Evolutionary conservation across 2,797 vertebrate species (phyloP).

Genomic region (Sebastes vulpes): DNA sequence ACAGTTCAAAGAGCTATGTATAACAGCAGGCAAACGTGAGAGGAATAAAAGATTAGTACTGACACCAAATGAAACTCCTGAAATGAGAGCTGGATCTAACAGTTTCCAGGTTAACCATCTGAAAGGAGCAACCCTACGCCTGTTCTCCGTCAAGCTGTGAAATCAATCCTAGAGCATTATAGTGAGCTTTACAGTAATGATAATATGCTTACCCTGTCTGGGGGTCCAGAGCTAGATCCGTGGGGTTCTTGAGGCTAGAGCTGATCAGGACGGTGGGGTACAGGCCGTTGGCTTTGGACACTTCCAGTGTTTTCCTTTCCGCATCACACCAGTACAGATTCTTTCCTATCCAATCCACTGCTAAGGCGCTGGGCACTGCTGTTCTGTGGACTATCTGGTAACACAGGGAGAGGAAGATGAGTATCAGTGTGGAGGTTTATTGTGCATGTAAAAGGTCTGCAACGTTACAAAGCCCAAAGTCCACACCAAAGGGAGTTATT

Average conservation of each 20-base stretch:
- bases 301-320: conserved; percentile 95
- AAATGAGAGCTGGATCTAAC: background rate
- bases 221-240: conserved; percentile 93
- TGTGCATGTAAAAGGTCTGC: too few species aligned
- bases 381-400: conserved; percentile 94
- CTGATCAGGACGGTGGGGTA: conserved; percentile 94
- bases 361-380: conserved; percentile 94
- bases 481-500: too few species aligned
- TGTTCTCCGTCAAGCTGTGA: conserved; percentile 1
- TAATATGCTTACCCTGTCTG: conserved; percentile 88
- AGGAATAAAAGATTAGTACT: background rate
- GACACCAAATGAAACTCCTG: background rate
- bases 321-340: conserved; percentile 98
- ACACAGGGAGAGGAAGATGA: background rate
- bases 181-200: background rate
- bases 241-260: conserved; percentile 92
- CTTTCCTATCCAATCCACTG: conserved; percentile 98
- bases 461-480: too few species aligned
- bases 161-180: background rate
- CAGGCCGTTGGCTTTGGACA: conserved; percentile 96
- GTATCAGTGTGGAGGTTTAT: background rate
- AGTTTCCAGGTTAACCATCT: background rate
- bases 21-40: background rate
- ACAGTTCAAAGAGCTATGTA: conserved; percentile 16
- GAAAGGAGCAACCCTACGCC: background rate